Evolutionary conservation across 53 echinoderm and acorn worm species (phyloP), one percentile per base, ranked within the genome.

Genomic region (Apostichopus leukothele): DNA sequence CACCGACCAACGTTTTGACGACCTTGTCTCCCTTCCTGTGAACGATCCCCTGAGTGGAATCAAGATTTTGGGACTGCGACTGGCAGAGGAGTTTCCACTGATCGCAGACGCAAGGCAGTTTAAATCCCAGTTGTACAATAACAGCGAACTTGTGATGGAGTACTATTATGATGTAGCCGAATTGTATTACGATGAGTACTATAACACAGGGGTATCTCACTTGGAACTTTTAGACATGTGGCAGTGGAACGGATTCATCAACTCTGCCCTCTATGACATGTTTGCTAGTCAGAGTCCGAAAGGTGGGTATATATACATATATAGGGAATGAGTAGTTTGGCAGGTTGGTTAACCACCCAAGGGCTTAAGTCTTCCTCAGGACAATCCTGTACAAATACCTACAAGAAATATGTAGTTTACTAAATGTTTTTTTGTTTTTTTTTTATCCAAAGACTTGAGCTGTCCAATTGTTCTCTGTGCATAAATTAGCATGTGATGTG

Each of bases 1-100:
- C 88, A 87, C 88, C 5, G 74, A 87, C 74, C 20, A 87, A 52
- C 74, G 88, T 7, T 87, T 11, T 19, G 88, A 87, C 19, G 75
- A 87, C 19, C 88, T 87, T 21, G 4, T 87, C 4, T 25, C 88
- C 12, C 74, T 73, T 19, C 88, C 88, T 3, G 60, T 53, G 9
- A 74, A 53, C 16, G 88, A 87, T 52, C 75, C 88, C 9, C 16
- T 87, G 12, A 7, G 75, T 6, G 21, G 53, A 7, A 5, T 87
- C 9, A 74, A 87, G 74, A 53, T 21, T 0, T 19, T 60, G 18
- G 53, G 53, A 14, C 21, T 50, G 3, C 74, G 88, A 75, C 55
- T 87, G 9, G n/a, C 74, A 0, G 52, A 74, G 16, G 88, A 87
- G 23, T 87, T 87, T 57, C 88, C 88, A 9, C 59, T 87, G 53